phyloP scores from a whole-genome alignment of 1,140 invertebrate genomes.

The Cotesia chilonis region DNA sequence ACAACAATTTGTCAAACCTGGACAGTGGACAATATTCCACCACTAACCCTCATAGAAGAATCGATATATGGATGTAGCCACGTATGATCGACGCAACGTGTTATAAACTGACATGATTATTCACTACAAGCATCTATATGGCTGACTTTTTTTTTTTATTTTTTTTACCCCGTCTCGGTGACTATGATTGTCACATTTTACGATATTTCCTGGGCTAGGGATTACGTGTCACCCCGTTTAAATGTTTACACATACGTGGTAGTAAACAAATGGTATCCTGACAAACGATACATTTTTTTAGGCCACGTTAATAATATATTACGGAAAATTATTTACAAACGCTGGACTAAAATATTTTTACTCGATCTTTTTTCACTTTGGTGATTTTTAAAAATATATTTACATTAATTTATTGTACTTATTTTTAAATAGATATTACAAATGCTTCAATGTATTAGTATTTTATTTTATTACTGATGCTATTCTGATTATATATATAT shows the following conservation, averaged over 20 bases:
- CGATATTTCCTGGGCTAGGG: background rate
- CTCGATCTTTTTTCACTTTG: too few species aligned
- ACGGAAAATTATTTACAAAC: slow-evolving; percentile 8
- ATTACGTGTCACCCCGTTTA: background rate
- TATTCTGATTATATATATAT: too few species aligned
- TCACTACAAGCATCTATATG: background rate
- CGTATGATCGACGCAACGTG: slow-evolving; percentile 48
- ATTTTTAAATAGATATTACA: too few species aligned
- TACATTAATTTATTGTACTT: too few species aligned
- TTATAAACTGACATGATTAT: slow-evolving; percentile 32
- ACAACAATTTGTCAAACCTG: slow-evolving; percentile 46
- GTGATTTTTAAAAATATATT: too few species aligned
- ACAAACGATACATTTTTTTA: slow-evolving; percentile 2
- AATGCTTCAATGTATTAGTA: too few species aligned
- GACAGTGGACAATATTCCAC: slow-evolving; percentile 45
- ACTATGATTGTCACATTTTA: slow-evolving; percentile 5
- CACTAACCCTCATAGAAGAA: slow-evolving; percentile 58
- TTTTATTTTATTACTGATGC: too few species aligned
- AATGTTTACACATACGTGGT: background rate
- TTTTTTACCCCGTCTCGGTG: background rate
- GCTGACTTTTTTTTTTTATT: background rate
- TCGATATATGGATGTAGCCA: slow-evolving; percentile 60
- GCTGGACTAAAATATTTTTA: background rate
- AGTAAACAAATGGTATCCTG: background rate
- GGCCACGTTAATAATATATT: slow-evolving; percentile 7